Base-by-base conservation (phyloP, 2,888 invertebrate genomes). In the Apamea anceps region DNA sequence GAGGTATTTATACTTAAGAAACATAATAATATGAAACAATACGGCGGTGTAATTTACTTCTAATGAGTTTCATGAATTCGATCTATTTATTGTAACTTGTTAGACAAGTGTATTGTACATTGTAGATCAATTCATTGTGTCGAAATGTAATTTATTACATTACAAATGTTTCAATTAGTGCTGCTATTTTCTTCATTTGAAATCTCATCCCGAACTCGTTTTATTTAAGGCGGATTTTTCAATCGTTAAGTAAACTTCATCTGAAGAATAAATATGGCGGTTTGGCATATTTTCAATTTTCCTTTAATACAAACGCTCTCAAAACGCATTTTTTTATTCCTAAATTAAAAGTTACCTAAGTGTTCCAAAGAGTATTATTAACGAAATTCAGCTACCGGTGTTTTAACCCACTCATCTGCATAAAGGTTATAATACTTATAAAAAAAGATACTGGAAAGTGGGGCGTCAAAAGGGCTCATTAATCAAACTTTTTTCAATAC, bases 401-500 rank as follows among this genome's bases (percentile, higher is more conserved):
- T 18, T 72, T 68, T 21, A 42, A 25, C 21, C 71, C 18, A 74
- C 65, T 77, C 63, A 74, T 57, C 68, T 54, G 68, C 45, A 79
- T 75, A 79, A 84, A 80, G 25, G 42, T 71, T 32, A 18, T 5
- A 25, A 10, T 63, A 54, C 21, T 37, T 54, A 57, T 10, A 75
- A 37, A 3, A 77, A 71, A 75, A 77, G 77, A 75, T 77, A 75
- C 12, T 63, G 12, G 8, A 42, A 42, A 84, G 2, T 71, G 25
- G 45, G 51, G 37, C 65, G 57, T 63, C 75, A 80, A 72, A 84
- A 76, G 60, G 8, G 18, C 13, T 82, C 87, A 79, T 87, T 85
- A 73, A 82, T 85, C 82, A 85, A 68, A 72, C 48, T 51, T 72
- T 82, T 85, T 77, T 87, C 72, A 85, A 85, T 85, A 87, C 67